Base-by-base conservation (phyloP, 2,797 vertebrate genomes). In the Enteromius thamalakanensis region DNA sequence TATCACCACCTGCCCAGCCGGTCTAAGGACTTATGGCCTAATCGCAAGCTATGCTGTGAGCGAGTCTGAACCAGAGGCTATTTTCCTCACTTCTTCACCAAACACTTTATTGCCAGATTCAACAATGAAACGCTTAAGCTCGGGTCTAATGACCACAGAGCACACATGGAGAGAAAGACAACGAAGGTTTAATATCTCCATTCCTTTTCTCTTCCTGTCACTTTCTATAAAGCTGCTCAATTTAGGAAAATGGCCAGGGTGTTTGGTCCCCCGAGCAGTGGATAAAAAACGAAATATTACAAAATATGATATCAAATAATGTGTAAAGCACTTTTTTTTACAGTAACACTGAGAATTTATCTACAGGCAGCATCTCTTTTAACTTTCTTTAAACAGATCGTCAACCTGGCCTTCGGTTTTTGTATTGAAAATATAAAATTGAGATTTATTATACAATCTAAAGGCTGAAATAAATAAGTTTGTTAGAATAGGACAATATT, bases 1-100 rank as follows among this genome's bases (percentile, higher is more conserved):
- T 89, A 86, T 89, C 70, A 42, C 82, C 87, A 85, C 80, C 84
- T 84, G 81, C 21, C 26, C 76, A 90, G 84, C 72, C 89, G 76
- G 67, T 77, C 86, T 80, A 83, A 55, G 42, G 70, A 79, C 74
- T 81, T 79, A 64, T 76, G 32, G 79, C 79, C 81, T 51, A 81
- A 85, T 68, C 34, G 37, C 58, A 68, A 32, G 34, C 40, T 70
- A 37, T 70, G 45, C 84, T 87, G 64, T 87, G 89, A 88, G 42
- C n/a, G 49, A 86, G 82, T 82, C 68, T 47, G 42, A 85, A 83
- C 65, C 67, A 32, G 21, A 74, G 21, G 69, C 17, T 80, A 49
- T 86, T 83, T 82, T 78, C 79, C 49, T 86, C 74, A 79, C 70
- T 79, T 81, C 37, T 68, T 71, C 76, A 76, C 42, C 74, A 45